Evolutionary conservation across 2,888 invertebrate genomes (phyloP), one percentile per base, ranked within the genome.

Genomic region (Macrosiphum euphorbiae): DNA sequence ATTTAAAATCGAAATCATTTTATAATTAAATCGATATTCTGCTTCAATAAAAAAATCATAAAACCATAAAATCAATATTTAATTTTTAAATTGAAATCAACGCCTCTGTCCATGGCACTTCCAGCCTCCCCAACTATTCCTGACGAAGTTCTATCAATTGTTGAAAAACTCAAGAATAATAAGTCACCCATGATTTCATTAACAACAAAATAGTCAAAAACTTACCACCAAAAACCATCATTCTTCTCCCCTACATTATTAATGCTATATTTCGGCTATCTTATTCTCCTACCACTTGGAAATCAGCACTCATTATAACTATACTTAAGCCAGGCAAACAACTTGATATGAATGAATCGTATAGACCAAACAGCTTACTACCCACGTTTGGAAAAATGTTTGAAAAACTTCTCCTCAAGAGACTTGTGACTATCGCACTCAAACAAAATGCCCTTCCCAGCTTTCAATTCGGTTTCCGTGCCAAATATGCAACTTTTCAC

Each of bases 401-500:
- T n/a, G 94, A 94, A 86, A 94, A 94, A 91, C 67, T 94, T 1
- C 35, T 94, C 0, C 87, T 94, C 24, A 93, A 91, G 7, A 50
- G 94, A 52, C 35, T 94, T 16, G 61, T 35, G 35, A 16, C 3
- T n/a, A 78, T 50, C 24, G 44, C 55, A 85, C 24, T 47, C 11
- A 88, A 87, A 10, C 50, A 88, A 41, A 61, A 94, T n/a, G 41
- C 84, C 8, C 16, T 94, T 26, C 94, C 94, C 26, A 58, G 84
- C 50, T 94, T 94, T 35, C 94, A 94, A 55, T 94, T 94, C 50
- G 94, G 94, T 20, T 94, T 94, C 84, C 67, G 90, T 24, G 47
- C 86, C 35, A 44, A 92, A 55, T 88, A 94, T 92, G 67, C 94
- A 28, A 93, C 94, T 1, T 41, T 94, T 11, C 90, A 94, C 86